Conservation (phyloP, 2,797 vertebrate species). For the Galaxias olidus region DNA sequence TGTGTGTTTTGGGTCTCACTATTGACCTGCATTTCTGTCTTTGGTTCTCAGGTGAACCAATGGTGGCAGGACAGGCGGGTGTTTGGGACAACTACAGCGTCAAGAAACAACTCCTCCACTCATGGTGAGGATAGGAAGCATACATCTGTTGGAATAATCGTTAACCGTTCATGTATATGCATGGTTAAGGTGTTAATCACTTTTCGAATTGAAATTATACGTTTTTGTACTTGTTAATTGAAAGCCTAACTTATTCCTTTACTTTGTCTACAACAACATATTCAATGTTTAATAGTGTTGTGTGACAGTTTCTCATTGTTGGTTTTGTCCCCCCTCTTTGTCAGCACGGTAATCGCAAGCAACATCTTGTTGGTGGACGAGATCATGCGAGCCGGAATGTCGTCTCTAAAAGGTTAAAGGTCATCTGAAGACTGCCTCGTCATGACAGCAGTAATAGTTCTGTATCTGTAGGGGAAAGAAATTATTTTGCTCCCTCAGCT, state of each 20-base stretch:
- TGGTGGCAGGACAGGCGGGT: constrained; percentile 89
- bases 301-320: not conserved
- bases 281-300: no score
- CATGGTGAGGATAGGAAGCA: constrained; percentile 80
- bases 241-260: no score
- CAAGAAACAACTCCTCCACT: constrained; percentile 97
- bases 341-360: constrained; percentile 94
- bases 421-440: constrained; percentile 26
- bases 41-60: constrained; percentile 84
- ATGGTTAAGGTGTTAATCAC: not conserved
- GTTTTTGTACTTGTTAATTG: no score
- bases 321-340: not conserved
- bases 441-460: constrained; percentile 39
- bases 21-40: not conserved
- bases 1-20: not conserved
- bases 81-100: constrained; percentile 98
- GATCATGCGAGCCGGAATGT: constrained; percentile 98
- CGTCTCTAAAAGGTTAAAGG: constrained; percentile 92
- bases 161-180: not conserved
- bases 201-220: not conserved
- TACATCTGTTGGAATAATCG: not conserved
- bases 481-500: constrained; percentile 38
- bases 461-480: constrained; percentile 41
- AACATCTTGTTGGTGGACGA: constrained; percentile 98
- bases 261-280: no score